These are phyloP conservation scores for Eublepharis macularius DNA, from an alignment of 2,113 vertebrate genomes.

Conservation along the genomic window DNA sequence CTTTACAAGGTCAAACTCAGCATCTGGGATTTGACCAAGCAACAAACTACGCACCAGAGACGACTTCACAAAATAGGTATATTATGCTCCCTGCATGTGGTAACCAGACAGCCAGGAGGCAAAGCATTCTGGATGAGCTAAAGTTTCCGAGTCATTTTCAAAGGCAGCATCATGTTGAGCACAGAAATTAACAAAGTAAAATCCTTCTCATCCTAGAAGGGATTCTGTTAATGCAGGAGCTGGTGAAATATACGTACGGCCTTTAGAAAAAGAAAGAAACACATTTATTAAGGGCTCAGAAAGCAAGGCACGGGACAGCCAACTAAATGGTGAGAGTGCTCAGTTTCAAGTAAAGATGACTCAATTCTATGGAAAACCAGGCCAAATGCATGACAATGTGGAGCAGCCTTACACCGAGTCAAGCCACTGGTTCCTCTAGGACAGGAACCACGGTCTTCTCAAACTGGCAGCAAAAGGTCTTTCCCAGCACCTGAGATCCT, in stretches of 20 bases:
- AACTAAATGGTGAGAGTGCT: neutral
- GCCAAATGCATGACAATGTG: too few relatives aligned
- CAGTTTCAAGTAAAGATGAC: too few relatives aligned
- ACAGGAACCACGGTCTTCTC: too few relatives aligned
- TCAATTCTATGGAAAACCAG: too few relatives aligned
- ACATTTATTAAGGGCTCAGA: neutral
- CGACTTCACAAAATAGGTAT: neutral
- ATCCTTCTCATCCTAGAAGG: neutral
- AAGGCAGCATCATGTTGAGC: too few relatives aligned
- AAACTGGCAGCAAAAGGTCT: too few relatives aligned
- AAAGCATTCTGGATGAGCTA: neutral
- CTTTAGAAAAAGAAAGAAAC: neutral
- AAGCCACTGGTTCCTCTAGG: too few relatives aligned
- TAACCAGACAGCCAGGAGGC: neutral
- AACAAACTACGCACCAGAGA: neutral
- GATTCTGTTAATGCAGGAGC: neutral
- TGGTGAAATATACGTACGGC: neutral
- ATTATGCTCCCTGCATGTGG: neutral
- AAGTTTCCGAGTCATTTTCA: neutral
- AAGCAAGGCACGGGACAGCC: neutral
- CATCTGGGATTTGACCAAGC: neutral
- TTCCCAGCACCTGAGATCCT: too few relatives aligned
- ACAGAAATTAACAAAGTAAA: neutral
- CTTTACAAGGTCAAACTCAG: neutral
- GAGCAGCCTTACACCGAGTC: too few relatives aligned